A percentile compares a stretch with the other conserved stretches of the same genome.
These are phyloP conservation scores for Epiblema foenella DNA, from an alignment of 2,888 invertebrate species.

Conservation along the genomic window DNA sequence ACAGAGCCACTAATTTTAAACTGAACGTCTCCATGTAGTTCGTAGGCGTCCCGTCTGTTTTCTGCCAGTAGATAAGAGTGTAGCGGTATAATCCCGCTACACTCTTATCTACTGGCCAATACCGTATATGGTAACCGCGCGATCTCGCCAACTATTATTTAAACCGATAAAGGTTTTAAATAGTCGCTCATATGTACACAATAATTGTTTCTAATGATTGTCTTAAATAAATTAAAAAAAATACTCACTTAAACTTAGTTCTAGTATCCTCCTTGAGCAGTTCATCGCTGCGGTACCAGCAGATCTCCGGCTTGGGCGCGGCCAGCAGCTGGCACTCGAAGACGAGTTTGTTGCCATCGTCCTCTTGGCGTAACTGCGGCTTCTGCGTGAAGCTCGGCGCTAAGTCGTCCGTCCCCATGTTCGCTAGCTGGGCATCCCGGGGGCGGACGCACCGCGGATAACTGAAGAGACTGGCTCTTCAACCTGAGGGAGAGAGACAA, in stretches of 20 bases:
- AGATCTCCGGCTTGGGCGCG: slow-evolving; percentile 94
- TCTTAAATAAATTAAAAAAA: no score
- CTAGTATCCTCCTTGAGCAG: slow-evolving; percentile 92
- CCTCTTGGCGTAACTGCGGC: slow-evolving; percentile 98
- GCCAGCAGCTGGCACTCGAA: slow-evolving; percentile 97
- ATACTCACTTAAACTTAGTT: slow-evolving; percentile 90
- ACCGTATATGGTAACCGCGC: no score
- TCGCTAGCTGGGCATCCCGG: slow-evolving; percentile 78
- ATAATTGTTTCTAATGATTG: no score
- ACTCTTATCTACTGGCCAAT: no score
- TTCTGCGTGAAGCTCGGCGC: slow-evolving; percentile 99
- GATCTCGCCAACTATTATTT: no score
- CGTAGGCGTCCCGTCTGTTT: no score
- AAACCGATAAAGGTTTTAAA: no score
- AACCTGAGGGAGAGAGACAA: slow-evolving; percentile 54
- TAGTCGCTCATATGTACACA: no score
- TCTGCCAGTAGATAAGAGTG: no score
- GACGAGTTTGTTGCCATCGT: slow-evolving; percentile 96
- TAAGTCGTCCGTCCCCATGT: slow-evolving; percentile 95
- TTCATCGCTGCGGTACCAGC: slow-evolving; percentile 96
- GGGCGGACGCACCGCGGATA: slow-evolving; percentile 55
- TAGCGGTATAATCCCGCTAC: no score
- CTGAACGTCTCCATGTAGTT: no score
- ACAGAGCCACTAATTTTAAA: no score
- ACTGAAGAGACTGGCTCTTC: slow-evolving; percentile 53